phyloP scores from a whole-genome alignment of 2,888 invertebrate species.

The Empis stercorea region DNA sequence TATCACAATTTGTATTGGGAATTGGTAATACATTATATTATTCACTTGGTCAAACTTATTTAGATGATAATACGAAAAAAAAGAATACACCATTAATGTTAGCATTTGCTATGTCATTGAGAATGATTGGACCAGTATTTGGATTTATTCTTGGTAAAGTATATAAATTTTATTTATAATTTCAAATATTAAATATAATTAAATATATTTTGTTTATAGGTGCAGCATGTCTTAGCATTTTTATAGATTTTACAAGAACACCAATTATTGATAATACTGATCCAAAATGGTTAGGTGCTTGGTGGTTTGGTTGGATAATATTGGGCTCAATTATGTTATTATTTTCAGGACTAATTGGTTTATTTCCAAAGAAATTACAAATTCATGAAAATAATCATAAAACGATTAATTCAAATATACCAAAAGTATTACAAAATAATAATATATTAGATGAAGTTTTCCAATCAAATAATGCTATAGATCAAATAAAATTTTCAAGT shows the following conservation, averaged over 20 bases:
- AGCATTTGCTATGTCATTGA: constrained; percentile 31
- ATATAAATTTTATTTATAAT: neutral
- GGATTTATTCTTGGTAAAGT: constrained; percentile 43
- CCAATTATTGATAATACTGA: constrained; percentile 46
- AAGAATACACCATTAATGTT: constrained; percentile 49
- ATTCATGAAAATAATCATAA: constrained; percentile 14
- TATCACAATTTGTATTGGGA: constrained; percentile 55
- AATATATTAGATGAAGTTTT: constrained; percentile 22
- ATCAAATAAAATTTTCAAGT: constrained; percentile 18
- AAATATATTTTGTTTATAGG: constrained; percentile 18
- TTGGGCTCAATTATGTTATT: constrained; percentile 41
- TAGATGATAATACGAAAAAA: constrained; percentile 56
- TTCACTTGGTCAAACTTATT: constrained; percentile 51
- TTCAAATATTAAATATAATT: too few species aligned
- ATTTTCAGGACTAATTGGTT: constrained; percentile 47
- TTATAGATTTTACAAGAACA: constrained; percentile 46
- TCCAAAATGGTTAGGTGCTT: constrained; percentile 59
- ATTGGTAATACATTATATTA: constrained; percentile 54
- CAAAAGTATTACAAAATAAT: constrained; percentile 25
- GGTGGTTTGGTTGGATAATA: constrained; percentile 60
- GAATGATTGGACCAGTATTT: constrained; percentile 41
- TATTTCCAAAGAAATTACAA: constrained; percentile 44
- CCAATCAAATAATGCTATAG: constrained; percentile 22
- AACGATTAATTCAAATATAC: constrained; percentile 25
- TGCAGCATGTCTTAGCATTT: constrained; percentile 39